Conservation (phyloP, 64 coral and sea anemone genomes). For the Trachythela sp. region DNA sequence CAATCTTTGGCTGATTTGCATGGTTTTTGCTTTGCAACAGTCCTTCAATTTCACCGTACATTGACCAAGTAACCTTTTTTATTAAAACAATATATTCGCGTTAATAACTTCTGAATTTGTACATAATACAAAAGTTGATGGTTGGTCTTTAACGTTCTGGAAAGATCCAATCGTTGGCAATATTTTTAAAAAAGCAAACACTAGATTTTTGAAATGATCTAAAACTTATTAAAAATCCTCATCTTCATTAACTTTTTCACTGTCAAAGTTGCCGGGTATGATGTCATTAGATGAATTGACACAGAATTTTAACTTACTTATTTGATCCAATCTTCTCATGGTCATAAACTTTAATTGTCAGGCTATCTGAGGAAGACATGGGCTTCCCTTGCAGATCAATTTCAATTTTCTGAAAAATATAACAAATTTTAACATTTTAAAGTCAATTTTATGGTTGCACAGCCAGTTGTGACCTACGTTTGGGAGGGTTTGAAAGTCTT, state of each 20-base stretch:
- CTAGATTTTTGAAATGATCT: too few species aligned
- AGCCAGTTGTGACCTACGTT: too few species aligned
- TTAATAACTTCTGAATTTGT: too few species aligned
- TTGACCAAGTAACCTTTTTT: neutral
- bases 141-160: too few species aligned
- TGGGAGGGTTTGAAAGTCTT: too few species aligned
- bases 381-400: constrained; percentile 12
- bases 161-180: too few species aligned
- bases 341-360: neutral
- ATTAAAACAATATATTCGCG: neutral
- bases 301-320: neutral
- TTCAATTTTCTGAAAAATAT: neutral
- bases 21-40: neutral
- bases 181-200: too few species aligned
- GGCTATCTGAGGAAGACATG: neutral
- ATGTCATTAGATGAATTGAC: too few species aligned
- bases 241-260: too few species aligned
- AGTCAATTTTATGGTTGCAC: neutral
- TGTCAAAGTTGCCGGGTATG: too few species aligned
- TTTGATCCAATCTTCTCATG: constrained; percentile 12
- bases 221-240: too few species aligned
- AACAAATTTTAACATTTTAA: neutral
- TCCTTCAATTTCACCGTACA: constrained; percentile 12
- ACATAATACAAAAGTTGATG: too few species aligned
- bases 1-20: neutral